phyloP scores from a whole-genome alignment of 2,113 vertebrate genomes.

The Sylvilagus bachmani region DNA sequence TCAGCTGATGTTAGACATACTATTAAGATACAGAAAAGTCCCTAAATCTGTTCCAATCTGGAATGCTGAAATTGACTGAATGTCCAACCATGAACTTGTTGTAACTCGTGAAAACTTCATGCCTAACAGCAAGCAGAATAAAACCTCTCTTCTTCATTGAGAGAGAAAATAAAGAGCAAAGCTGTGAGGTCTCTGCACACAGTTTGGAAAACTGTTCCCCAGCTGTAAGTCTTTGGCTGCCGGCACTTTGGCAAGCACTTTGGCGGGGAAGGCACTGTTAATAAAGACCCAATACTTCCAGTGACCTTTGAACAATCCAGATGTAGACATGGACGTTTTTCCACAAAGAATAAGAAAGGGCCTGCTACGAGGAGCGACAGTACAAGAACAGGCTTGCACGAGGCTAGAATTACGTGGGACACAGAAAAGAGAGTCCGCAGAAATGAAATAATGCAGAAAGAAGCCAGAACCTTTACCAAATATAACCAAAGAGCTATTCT shows the following conservation, averaged over 20 bases:
- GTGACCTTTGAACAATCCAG: conserved; percentile 77
- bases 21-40: background rate
- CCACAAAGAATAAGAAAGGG: conserved; percentile 53
- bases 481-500: background rate
- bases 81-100: conserved; percentile 35
- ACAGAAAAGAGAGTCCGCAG: conserved; percentile 23
- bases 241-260: conserved; percentile 58
- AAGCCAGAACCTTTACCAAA: conserved; percentile 51
- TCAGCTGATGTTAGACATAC: background rate
- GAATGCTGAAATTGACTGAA: conserved; percentile 23
- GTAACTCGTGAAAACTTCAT: conserved; percentile 37
- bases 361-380: conserved; percentile 4
- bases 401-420: conserved; percentile 42
- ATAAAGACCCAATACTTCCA: conserved; percentile 72
- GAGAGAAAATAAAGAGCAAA: conserved; percentile 55
- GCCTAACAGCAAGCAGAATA: conserved; percentile 27
- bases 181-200: background rate
- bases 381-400: background rate
- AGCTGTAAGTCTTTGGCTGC: conserved; percentile 11
- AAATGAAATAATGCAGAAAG: conserved; percentile 49
- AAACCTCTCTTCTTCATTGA: conserved; percentile 54
- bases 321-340: conserved; percentile 65
- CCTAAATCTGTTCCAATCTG: background rate
- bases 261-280: conserved; percentile 53
- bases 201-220: conserved; percentile 14